A percentile compares a stretch with the other conserved stretches of the same genome.
Conservation (phyloP, 2,797 vertebrate genomes). For the Bovichtus variegatus region DNA sequence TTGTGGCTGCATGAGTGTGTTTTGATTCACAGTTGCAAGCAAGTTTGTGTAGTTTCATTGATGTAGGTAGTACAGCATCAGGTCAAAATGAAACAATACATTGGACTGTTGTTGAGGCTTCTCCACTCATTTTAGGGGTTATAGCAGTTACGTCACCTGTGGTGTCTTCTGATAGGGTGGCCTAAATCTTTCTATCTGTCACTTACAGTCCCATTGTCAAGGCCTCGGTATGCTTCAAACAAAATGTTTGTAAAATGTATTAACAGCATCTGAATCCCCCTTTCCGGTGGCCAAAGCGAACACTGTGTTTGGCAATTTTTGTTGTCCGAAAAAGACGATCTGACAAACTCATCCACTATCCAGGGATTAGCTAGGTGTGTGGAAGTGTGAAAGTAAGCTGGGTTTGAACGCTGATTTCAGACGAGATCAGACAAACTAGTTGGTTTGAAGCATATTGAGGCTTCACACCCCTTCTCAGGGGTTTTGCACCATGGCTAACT, state of each 20-base stretch:
- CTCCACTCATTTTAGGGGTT: slow-evolving; percentile 19
- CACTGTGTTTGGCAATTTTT: background rate
- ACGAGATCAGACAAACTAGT: background rate
- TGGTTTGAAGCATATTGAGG: slow-evolving; percentile 29
- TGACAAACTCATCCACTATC: background rate
- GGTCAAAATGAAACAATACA: slow-evolving; percentile 57
- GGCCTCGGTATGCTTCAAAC: slow-evolving; percentile 22
- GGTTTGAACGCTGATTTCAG: background rate
- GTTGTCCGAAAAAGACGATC: background rate
- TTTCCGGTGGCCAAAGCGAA: accelerated
- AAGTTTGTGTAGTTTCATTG: slow-evolving; percentile 30
- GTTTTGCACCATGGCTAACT: background rate
- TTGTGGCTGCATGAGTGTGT: slow-evolving; percentile 20
- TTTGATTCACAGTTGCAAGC: slow-evolving; percentile 25
- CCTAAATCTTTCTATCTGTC: background rate
- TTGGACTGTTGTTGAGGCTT: slow-evolving; percentile 25
- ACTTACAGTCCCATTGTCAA: background rate
- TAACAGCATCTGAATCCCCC: background rate
- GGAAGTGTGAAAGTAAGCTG: background rate
- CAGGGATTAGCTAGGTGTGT: background rate
- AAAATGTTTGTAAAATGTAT: background rate
- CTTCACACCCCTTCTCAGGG: slow-evolving; percentile 1
- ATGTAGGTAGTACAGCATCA: slow-evolving; percentile 39
- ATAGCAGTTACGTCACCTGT: background rate
- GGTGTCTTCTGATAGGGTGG: background rate